Conservation (phyloP, 2,888 invertebrate genomes). For the Muschampia plurimacula region DNA sequence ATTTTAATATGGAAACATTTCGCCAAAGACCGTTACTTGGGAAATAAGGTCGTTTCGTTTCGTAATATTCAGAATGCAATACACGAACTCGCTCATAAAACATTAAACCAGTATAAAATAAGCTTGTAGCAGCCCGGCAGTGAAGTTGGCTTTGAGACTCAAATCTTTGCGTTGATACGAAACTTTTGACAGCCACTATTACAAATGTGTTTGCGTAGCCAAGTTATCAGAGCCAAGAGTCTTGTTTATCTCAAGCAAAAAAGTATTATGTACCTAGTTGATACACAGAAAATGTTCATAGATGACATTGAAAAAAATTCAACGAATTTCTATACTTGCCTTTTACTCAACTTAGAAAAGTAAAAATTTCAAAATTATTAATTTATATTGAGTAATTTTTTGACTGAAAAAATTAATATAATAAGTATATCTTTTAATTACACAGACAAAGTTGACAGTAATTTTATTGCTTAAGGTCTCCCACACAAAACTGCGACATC, state of each 20-base stretch:
- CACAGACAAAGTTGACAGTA: too few species aligned
- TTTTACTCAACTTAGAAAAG: too few species aligned
- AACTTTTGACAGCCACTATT: slow-evolving; percentile 12
- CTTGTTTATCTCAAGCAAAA: background rate
- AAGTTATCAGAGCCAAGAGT: background rate
- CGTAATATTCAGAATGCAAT: slow-evolving; percentile 12
- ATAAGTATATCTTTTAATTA: too few species aligned
- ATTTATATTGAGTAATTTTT: too few species aligned
- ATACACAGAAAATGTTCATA: too few species aligned
- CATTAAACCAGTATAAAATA: slow-evolving; percentile 8
- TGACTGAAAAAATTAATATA: too few species aligned
- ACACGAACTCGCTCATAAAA: slow-evolving; percentile 1
- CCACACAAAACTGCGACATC: too few species aligned
- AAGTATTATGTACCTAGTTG: background rate
- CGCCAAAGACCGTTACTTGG: background rate
- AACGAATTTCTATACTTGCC: too few species aligned
- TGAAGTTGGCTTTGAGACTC: background rate
- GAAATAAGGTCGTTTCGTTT: slow-evolving; percentile 1
- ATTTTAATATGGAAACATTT: background rate
- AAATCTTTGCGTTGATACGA: background rate
- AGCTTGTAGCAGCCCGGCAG: background rate
- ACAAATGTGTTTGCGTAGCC: slow-evolving; percentile 18
- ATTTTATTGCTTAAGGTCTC: too few species aligned
- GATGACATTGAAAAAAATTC: too few species aligned
- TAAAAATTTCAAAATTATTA: too few species aligned